A percentile compares a stretch with the other conserved stretches of the same genome.
Conservation (phyloP, 2,113 vertebrate genomes). For the Clarias gariepinus region DNA sequence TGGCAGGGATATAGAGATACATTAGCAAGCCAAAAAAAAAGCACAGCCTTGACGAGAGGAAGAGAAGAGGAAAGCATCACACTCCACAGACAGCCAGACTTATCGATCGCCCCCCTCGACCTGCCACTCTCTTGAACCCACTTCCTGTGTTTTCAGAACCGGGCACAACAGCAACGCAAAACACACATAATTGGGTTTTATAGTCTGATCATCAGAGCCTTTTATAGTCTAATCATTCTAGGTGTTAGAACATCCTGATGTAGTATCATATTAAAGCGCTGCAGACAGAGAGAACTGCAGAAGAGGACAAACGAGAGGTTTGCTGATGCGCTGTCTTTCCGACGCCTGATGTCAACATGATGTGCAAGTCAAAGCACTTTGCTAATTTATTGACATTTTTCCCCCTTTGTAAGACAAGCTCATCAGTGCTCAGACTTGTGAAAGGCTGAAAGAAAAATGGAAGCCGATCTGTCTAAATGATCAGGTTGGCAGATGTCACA, state of each 20-base stretch:
- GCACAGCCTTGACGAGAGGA: slow-evolving; percentile 53
- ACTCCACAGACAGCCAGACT: slow-evolving; percentile 49
- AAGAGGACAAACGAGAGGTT: not conserved
- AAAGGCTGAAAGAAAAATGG: slow-evolving; percentile 18
- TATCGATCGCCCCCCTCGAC: slow-evolving; percentile 61
- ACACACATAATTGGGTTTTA: slow-evolving; percentile 53
- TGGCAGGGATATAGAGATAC: slow-evolving; percentile 64
- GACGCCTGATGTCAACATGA: not conserved
- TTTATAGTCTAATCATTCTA: slow-evolving; percentile 23
- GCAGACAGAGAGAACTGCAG: not conserved
- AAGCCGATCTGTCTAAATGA: slow-evolving; percentile 12
- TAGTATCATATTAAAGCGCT: not conserved
- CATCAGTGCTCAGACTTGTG: slow-evolving; percentile 12
- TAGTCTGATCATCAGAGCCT: slow-evolving; percentile 25
- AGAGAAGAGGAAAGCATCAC: slow-evolving; percentile 61
- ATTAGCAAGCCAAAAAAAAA: slow-evolving; percentile 64
- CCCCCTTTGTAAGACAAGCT: slow-evolving; percentile 25
- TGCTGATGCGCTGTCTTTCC: slow-evolving; percentile 17
- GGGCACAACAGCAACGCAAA: slow-evolving; percentile 64
- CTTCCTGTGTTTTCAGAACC: slow-evolving; percentile 74
- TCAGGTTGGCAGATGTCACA: slow-evolving; percentile 18
- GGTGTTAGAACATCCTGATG: not conserved
- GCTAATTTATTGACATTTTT: slow-evolving; percentile 14
- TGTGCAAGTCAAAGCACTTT: slow-evolving; percentile 29
- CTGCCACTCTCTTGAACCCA: slow-evolving; percentile 48